Conservation (phyloP, 1,140 invertebrate genomes). For the Nixonia krombeini region DNA sequence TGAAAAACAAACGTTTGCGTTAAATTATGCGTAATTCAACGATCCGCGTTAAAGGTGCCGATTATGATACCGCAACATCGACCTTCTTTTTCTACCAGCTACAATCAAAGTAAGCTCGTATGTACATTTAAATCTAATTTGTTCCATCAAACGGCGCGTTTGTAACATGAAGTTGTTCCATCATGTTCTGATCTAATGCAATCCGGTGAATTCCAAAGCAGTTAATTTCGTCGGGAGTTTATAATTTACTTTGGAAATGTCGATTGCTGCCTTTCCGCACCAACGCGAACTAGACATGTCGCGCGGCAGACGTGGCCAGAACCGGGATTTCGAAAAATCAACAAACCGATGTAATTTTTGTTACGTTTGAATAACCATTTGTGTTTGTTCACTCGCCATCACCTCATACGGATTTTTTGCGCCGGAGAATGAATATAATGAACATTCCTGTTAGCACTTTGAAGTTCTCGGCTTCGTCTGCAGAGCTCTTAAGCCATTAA, state of each 20-base stretch:
- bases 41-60: too few relatives aligned
- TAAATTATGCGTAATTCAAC: too few relatives aligned
- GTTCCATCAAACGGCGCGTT: too few relatives aligned
- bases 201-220: conserved; percentile 6
- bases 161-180: too few relatives aligned
- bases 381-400: conserved; percentile 42
- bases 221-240: conserved; percentile 14
- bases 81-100: too few relatives aligned
- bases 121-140: too few relatives aligned
- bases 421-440: conserved; percentile 46
- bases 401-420: conserved; percentile 24
- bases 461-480: conserved; percentile 48
- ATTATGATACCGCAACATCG: too few relatives aligned
- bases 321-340: conserved; percentile 17
- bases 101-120: too few relatives aligned
- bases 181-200: conserved; percentile 22
- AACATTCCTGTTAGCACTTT: conserved; percentile 45
- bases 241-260: not conserved
- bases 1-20: too few relatives aligned
- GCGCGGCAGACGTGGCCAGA: too few relatives aligned
- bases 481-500: conserved; percentile 57
- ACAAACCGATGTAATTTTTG: conserved; percentile 21
- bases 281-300: too few relatives aligned
- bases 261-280: too few relatives aligned
- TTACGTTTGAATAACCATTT: conserved; percentile 30